A percentile compares a stretch with the other conserved stretches of the same genome.
phyloP scores from a whole-genome alignment of 2,113 vertebrate species.

The Riparia riparia region DNA sequence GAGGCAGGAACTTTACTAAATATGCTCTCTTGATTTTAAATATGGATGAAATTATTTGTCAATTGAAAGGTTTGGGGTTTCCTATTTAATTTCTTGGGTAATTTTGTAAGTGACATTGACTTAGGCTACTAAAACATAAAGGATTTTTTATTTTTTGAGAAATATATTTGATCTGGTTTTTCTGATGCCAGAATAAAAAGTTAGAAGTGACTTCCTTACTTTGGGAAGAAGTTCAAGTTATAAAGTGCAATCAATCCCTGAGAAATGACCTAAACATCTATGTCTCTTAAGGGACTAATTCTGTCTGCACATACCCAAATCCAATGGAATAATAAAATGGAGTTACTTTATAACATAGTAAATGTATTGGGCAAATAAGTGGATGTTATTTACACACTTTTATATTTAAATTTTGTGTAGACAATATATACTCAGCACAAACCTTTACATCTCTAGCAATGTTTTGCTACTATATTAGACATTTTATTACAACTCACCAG shows the following conservation, averaged over 20 bases:
- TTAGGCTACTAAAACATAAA: background rate
- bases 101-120: background rate
- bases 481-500: background rate
- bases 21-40: background rate
- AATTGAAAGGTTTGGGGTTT: background rate
- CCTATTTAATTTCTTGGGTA: background rate
- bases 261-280: background rate
- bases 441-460: background rate
- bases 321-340: conserved; percentile 5
- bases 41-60: background rate
- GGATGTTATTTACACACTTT: background rate
- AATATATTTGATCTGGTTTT: background rate
- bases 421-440: background rate
- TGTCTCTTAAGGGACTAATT: background rate
- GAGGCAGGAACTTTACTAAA: background rate
- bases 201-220: background rate
- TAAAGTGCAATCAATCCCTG: background rate
- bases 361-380: background rate
- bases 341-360: background rate
- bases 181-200: background rate
- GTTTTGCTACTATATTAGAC: background rate
- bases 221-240: background rate
- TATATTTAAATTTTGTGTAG: background rate
- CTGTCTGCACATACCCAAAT: background rate
- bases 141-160: background rate